These are phyloP conservation scores for Onychostoma macrolepis DNA, from an alignment of 2,113 vertebrate species.

Conservation along the genomic window DNA sequence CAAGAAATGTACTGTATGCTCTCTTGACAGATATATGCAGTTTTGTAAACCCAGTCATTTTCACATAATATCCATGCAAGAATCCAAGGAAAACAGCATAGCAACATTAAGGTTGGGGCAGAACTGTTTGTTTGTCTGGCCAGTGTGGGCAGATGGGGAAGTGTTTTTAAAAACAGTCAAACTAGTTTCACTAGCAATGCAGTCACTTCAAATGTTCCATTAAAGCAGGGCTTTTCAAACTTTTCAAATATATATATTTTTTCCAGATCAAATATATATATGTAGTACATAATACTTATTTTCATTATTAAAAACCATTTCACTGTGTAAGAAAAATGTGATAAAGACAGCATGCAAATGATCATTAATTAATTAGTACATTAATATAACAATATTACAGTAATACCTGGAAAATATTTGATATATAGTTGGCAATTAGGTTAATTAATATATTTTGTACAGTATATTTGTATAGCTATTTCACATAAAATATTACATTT, in stretches of 20 bases:
- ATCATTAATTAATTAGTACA: too few relatives aligned
- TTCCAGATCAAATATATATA: too few relatives aligned
- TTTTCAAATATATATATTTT: too few relatives aligned
- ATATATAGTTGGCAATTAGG: background rate
- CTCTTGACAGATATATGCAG: background rate
- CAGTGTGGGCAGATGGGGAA: background rate
- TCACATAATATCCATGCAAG: background rate
- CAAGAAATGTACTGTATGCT: too few relatives aligned
- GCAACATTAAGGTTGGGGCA: background rate
- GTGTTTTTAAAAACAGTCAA: background rate
- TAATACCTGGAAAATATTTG: background rate
- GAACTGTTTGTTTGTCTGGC: background rate
- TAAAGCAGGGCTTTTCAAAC: background rate
- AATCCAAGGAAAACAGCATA: too few relatives aligned
- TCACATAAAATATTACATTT: too few relatives aligned
- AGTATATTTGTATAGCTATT: too few relatives aligned
- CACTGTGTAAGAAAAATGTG: too few relatives aligned
- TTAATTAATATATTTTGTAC: background rate
- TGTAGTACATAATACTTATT: too few relatives aligned
- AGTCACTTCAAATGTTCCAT: background rate
- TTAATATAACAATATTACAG: too few relatives aligned
- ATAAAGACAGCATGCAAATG: too few relatives aligned
- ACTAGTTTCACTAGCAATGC: background rate
- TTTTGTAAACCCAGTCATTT: background rate
- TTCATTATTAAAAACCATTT: too few relatives aligned